Evolutionary conservation across 2,797 vertebrate genomes (phyloP).

Genomic region (Sebastes miniatus): DNA sequence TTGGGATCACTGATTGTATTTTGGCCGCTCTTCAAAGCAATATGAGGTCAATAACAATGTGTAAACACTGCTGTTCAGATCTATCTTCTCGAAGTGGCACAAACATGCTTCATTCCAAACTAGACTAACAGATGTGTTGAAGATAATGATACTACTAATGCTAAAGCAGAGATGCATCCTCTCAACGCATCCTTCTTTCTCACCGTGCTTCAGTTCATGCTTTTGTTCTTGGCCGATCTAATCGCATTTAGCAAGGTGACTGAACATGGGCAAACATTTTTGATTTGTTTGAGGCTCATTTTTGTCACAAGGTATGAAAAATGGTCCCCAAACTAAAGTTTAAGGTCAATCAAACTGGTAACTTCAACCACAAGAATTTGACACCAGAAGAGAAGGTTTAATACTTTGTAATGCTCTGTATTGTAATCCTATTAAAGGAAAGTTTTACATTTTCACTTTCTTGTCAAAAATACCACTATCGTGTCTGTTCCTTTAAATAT

Average conservation of each 20-base stretch:
- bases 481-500: background rate
- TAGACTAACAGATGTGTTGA: constrained; percentile 10
- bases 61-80: background rate
- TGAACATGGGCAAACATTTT: constrained; percentile 9
- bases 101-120: background rate
- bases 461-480: background rate
- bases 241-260: background rate
- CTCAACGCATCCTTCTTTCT: background rate
- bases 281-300: background rate
- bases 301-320: background rate
- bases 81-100: background rate
- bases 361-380: background rate
- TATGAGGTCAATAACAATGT: background rate
- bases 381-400: background rate
- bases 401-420: background rate
- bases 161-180: background rate
- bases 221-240: background rate
- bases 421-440: background rate
- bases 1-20: background rate
- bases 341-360: background rate
- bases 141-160: background rate
- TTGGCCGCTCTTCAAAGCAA: background rate
- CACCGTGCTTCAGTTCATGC: background rate
- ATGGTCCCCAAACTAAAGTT: background rate
- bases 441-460: too few relatives aligned